A percentile compares a stretch with the other conserved stretches of the same genome.
phyloP scores from a whole-genome alignment of 1,140 invertebrate genomes.

The Caenorhabditis remanei region DNA sequence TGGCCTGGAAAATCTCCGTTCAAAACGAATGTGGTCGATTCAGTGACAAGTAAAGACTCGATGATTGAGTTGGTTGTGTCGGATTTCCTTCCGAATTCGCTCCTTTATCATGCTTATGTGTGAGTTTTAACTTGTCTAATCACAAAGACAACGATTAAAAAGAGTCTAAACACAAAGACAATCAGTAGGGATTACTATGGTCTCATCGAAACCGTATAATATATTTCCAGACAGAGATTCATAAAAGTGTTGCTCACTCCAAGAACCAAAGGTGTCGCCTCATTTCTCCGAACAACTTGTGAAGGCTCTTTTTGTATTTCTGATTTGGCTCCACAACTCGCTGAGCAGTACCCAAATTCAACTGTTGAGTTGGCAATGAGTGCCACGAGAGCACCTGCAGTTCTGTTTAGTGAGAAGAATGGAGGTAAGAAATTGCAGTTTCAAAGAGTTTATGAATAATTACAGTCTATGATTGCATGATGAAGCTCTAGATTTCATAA shows the following conservation, averaged over 20 bases:
- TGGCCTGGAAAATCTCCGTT: conserved; percentile 58
- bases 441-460: neutral
- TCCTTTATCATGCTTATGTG: conserved; percentile 69
- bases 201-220: neutral
- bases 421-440: conserved; percentile 49
- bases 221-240: conserved; percentile 33
- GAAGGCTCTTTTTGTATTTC: conserved; percentile 58
- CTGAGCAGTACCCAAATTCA: conserved; percentile 57
- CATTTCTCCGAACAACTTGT: conserved; percentile 57
- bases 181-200: no score
- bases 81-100: conserved; percentile 68
- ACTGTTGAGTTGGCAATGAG: conserved; percentile 57
- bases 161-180: no score
- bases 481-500: neutral
- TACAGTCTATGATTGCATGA: no score
- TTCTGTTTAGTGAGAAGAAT: conserved; percentile 61
- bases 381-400: conserved; percentile 61
- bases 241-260: conserved; percentile 43
- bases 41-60: conserved; percentile 33
- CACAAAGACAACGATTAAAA: no score
- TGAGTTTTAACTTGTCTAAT: conserved; percentile 23
- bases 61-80: conserved; percentile 63
- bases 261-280: conserved; percentile 49
- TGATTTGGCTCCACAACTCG: conserved; percentile 58
- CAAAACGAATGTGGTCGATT: conserved; percentile 51